Evolutionary conservation across 1,140 invertebrate species (phyloP).

Genomic region (Polypedilum vanderplanki): DNA sequence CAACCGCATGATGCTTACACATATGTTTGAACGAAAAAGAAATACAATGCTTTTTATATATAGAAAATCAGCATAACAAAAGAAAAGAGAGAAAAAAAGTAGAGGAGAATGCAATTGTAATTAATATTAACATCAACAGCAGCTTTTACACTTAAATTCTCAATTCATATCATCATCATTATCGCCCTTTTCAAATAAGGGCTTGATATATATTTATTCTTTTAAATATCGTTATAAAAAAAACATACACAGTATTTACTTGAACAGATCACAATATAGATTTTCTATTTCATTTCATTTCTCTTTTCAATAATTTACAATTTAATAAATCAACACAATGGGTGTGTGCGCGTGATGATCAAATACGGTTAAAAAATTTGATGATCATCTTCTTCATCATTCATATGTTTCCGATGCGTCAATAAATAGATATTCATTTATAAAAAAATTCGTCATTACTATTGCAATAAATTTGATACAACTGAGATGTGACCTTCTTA

Average conservation of each 20-base stretch:
- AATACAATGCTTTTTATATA: neutral
- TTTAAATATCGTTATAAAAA: neutral
- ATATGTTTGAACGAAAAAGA: neutral
- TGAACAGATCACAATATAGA: no score
- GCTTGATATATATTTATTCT: neutral
- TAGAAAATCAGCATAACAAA: constrained; percentile 26
- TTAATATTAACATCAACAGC: neutral
- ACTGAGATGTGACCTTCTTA: neutral
- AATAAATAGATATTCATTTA: neutral
- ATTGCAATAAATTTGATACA: neutral
- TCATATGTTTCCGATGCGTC: constrained; percentile 8
- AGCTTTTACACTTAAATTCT: neutral
- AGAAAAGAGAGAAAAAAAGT: neutral
- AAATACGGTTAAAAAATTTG: neutral
- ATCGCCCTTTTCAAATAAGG: no score
- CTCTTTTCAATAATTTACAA: neutral
- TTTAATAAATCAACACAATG: neutral
- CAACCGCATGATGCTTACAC: neutral
- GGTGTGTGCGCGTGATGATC: constrained; percentile 2
- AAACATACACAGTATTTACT: neutral
- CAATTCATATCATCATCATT: neutral
- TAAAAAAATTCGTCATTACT: neutral
- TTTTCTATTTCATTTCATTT: neutral
- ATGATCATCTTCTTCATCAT: constrained; percentile 8
- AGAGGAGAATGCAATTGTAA: constrained; percentile 22